Conservation (phyloP, 2,888 invertebrate genomes). For the Antheraea yamamai region DNA sequence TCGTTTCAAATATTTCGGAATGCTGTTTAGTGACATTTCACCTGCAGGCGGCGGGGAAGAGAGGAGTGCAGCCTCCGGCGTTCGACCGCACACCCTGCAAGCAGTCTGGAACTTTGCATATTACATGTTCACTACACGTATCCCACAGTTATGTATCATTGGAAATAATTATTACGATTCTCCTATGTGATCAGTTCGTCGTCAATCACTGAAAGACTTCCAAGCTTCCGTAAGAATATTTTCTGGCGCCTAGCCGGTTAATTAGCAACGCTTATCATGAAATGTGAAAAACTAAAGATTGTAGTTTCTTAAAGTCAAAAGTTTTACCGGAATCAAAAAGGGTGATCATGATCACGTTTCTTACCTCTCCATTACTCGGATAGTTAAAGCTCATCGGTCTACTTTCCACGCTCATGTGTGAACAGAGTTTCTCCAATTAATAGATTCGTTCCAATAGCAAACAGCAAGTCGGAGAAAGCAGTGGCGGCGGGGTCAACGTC, state of each 20-base stretch:
- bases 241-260: neutral
- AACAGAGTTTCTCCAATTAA: conserved; percentile 82
- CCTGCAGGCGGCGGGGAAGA: conserved; percentile 67
- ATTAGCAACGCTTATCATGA: neutral
- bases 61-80: conserved; percentile 68
- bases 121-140: conserved; percentile 23
- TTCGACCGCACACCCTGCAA: conserved; percentile 53
- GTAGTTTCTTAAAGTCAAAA: neutral
- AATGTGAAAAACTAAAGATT: neutral
- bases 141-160: neutral
- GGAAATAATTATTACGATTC: neutral
- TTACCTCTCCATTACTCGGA: conserved; percentile 38
- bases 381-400: conserved; percentile 64
- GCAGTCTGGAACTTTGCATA: conserved; percentile 32
- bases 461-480: conserved; percentile 78
- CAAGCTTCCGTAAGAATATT: neutral
- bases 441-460: conserved; percentile 82
- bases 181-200: neutral
- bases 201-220: neutral
- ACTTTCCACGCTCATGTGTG: conserved; percentile 81
- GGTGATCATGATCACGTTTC: conserved; percentile 28
- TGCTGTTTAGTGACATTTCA: conserved; percentile 81
- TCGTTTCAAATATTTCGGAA: conserved; percentile 83
- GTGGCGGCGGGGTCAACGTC: conserved; percentile 74
- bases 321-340: neutral